phyloP scores from a whole-genome alignment of 2,888 invertebrate genomes.

The Callyntrura guangdongensis region DNA sequence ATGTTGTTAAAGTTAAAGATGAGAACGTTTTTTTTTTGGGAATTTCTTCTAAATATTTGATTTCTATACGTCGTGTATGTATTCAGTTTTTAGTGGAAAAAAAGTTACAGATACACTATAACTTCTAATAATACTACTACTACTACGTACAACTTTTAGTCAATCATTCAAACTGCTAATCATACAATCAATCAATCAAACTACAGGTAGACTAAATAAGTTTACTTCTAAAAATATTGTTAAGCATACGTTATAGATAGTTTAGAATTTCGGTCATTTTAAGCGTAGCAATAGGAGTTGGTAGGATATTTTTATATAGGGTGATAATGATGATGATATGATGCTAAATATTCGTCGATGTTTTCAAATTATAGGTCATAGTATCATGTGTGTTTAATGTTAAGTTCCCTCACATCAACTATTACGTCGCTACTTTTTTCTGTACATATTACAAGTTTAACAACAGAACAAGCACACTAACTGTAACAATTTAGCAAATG shows the following conservation, averaged over 20 bases:
- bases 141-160: conserved; percentile 80
- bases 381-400: conserved; percentile 7
- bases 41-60: conserved; percentile 37
- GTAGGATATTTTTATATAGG: conserved; percentile 1
- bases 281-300: not conserved
- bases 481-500: conserved; percentile 13
- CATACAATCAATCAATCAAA: conserved; percentile 77
- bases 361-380: conserved; percentile 32
- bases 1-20: conserved; percentile 6
- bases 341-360: conserved; percentile 49
- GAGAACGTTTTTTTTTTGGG: conserved; percentile 44
- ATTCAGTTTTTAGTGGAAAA: not conserved
- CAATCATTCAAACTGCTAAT: conserved; percentile 80
- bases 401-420: not conserved
- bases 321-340: conserved; percentile 9
- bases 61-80: not conserved
- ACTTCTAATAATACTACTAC: conserved; percentile 20
- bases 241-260: not conserved
- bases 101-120: conserved; percentile 33
- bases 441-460: not conserved
- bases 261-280: conserved; percentile 1
- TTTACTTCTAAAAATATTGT: conserved; percentile 9
- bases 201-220: conserved; percentile 28
- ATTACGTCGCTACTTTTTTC: not conserved
- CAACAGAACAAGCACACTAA: conserved; percentile 15